These are phyloP conservation scores for Xestoiulus laeticollis DNA, from an alignment of 2,888 invertebrate species.

Conservation along the genomic window DNA sequence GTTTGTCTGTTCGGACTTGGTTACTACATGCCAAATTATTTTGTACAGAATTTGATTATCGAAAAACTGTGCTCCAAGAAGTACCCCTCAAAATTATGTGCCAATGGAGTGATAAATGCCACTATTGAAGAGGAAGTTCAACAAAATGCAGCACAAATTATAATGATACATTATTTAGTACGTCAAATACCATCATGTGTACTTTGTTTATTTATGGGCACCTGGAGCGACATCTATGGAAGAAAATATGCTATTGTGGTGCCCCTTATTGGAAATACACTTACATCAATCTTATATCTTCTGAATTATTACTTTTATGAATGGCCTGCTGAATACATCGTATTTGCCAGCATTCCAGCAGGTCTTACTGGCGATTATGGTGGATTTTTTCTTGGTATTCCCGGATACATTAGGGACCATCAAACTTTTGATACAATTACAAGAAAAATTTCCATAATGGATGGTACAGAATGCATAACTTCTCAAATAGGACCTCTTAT, in stretches of 20 bases:
- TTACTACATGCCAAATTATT: slow-evolving; percentile 43
- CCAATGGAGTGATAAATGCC: background rate
- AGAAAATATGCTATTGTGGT: background rate
- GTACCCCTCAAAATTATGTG: background rate
- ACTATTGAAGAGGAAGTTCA: slow-evolving; percentile 42
- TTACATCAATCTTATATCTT: background rate
- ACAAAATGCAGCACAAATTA: background rate
- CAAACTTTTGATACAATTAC: background rate
- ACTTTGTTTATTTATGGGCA: slow-evolving; percentile 14
- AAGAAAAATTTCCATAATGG: slow-evolving; percentile 40
- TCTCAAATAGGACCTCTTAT: slow-evolving; percentile 47
- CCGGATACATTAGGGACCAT: slow-evolving; percentile 18
- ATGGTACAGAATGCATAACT: slow-evolving; percentile 43
- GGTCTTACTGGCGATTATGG: background rate
- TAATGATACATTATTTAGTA: slow-evolving; percentile 32
- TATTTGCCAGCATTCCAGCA: background rate
- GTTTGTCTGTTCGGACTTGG: slow-evolving; percentile 3
- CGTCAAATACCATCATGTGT: slow-evolving; percentile 31
- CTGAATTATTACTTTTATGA: background rate
- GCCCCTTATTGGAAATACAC: background rate
- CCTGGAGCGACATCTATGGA: slow-evolving; percentile 44
- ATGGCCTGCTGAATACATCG: background rate
- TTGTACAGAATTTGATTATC: slow-evolving; percentile 41
- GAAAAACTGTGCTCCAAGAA: slow-evolving; percentile 34
- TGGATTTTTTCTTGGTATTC: background rate